Evolutionary conservation across 2,797 vertebrate species (phyloP), one percentile per base, ranked within the genome.

Genomic region (Tragopan temminckii): DNA sequence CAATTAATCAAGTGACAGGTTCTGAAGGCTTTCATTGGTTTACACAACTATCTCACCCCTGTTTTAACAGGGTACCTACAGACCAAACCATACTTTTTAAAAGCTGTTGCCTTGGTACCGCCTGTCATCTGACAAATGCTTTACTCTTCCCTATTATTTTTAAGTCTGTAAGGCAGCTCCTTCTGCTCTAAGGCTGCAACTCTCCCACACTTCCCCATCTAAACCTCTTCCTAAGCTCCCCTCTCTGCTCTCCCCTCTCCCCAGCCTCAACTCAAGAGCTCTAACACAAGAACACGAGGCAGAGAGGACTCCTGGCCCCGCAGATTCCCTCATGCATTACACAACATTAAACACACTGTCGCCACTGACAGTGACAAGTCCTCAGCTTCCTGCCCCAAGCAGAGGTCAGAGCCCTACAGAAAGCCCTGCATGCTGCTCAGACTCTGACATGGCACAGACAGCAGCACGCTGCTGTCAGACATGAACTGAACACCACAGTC

Each of bases 401-500:
- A 17, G 23, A 72, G 3, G 4, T 38, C 42, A n/a, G 61, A 62
- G 48, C 25, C 8, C 36, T 38, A 16, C 12, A 4, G 27, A 17
- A 18, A 53, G 52, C 27, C 52, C 52, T 18, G 16, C 52, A 15
- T 29, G 24, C 16, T 31, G 27, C 9, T 29, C 50, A 52, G 46
- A 12, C 45, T 48, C 46, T 8, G 46, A 48, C 23, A 13, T 5
- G 23, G 46, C 46, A 48, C 46, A 25, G 25, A 27, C 48, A 50
- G 48, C 48, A 27, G 48, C 48, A 25, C 46, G 2, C 24, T 48
- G 46, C 46, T 25, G 23, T 50, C 24, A 52, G 25, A 52, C 14
- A 21, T 1, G 0, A 35, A 62, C 0, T 5, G 17, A 71, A 17
- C 72, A 27, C 57, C 7, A 4, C 0, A 2, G 45, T 83, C 55